Evolutionary conservation across 2,797 vertebrate species (phyloP).

Genomic region (Paguma larvata): DNA sequence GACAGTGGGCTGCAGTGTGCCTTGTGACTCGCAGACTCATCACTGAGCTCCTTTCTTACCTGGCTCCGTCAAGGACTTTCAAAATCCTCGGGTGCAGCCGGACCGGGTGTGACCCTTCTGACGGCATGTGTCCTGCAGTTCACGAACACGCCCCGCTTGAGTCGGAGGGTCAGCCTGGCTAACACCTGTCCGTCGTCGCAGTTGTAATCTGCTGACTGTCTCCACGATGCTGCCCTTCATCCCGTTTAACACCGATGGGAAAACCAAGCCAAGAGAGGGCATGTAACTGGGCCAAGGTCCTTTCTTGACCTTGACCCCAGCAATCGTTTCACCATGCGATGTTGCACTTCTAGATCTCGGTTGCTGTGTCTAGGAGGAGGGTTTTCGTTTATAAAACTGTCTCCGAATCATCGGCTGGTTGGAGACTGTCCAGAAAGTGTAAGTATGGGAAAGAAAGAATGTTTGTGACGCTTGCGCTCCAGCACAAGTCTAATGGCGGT

Average conservation of each 20-base stretch:
- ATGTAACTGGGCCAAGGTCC: neutral
- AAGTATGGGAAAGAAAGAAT: neutral
- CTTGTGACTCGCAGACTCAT: neutral
- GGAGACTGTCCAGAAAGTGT: constrained; percentile 26
- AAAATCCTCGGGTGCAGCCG: neutral
- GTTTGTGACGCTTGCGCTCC: neutral
- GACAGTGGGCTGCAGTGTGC: neutral
- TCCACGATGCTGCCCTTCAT: neutral
- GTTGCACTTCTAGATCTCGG: neutral
- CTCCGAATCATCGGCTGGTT: neutral
- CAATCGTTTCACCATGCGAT: neutral
- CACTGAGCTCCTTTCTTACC: neutral
- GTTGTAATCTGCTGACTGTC: rapidly evolving
- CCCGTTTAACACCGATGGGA: neutral
- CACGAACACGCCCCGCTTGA: neutral
- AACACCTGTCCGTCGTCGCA: rapidly evolving
- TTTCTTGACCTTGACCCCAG: neutral
- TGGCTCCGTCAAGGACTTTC: neutral
- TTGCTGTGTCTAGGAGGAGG: neutral
- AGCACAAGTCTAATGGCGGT: neutral
- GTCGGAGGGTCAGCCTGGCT: neutral
- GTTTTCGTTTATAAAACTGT: neutral
- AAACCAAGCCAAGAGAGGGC: neutral
- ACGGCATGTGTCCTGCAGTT: neutral
- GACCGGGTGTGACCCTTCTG: neutral